These are phyloP conservation scores for Ondatra zibethicus DNA, from an alignment of 2,113 vertebrate species.

Conservation along the genomic window DNA sequence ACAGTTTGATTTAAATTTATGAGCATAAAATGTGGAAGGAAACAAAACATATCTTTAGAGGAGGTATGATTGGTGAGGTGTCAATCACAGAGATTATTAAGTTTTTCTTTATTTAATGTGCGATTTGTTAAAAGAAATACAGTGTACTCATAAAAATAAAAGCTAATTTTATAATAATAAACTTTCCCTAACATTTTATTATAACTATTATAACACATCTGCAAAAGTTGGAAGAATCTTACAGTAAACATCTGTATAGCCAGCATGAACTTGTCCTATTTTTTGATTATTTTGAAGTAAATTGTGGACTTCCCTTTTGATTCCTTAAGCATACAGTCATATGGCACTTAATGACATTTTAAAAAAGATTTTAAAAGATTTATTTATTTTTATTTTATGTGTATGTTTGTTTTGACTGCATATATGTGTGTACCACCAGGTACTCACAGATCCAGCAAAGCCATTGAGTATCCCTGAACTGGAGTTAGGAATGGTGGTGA, in stretches of 20 bases:
- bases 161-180: background rate
- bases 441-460: background rate
- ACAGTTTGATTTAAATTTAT: background rate
- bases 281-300: constrained; percentile 21
- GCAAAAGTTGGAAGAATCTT: background rate
- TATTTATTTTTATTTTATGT: background rate
- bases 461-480: background rate
- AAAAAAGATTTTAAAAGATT: background rate
- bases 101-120: background rate
- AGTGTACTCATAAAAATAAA: background rate
- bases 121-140: background rate
- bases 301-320: background rate
- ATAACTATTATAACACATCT: background rate
- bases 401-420: background rate
- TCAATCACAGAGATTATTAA: background rate
- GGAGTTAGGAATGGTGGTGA: background rate
- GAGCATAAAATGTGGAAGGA: background rate
- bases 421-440: too few species aligned
- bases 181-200: background rate
- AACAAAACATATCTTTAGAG: background rate
- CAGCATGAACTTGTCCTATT: background rate
- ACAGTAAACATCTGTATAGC: background rate
- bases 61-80: background rate
- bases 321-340: background rate
- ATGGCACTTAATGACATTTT: background rate